Conservation (phyloP, 2,797 vertebrate species). For the Lycodopsis pacificus region DNA sequence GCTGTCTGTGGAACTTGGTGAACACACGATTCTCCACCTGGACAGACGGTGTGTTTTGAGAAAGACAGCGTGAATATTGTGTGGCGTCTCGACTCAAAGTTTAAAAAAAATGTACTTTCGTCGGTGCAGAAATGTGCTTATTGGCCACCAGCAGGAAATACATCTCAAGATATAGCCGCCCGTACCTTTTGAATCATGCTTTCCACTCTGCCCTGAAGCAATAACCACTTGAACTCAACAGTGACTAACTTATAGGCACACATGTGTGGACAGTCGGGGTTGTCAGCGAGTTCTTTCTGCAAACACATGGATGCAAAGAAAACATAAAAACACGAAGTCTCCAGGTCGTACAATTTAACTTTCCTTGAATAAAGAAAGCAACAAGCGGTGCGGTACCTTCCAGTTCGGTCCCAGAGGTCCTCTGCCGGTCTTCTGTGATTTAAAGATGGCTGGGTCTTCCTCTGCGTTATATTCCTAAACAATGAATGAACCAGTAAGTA, state of each 20-base stretch:
- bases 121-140: too few relatives aligned
- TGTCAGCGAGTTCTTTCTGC: slow-evolving; percentile 89
- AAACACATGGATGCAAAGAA: slow-evolving; percentile 45
- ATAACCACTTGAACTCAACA: slow-evolving; percentile 92
- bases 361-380: not conserved
- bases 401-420: slow-evolving; percentile 92
- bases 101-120: too few relatives aligned
- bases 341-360: not conserved
- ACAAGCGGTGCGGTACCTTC: slow-evolving; percentile 83
- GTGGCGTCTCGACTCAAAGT: too few relatives aligned
- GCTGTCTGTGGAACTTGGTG: slow-evolving; percentile 95
- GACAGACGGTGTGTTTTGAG: not conserved
- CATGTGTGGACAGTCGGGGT: slow-evolving; percentile 92
- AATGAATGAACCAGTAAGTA: not conserved
- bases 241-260: slow-evolving; percentile 98
- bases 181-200: slow-evolving; percentile 91
- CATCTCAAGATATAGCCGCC: too few relatives aligned
- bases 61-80: not conserved
- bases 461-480: slow-evolving; percentile 94
- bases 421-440: slow-evolving; percentile 92
- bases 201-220: slow-evolving; percentile 90
- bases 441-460: slow-evolving; percentile 92
- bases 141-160: not conserved
- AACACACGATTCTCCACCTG: slow-evolving; percentile 96
- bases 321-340: not conserved